These are phyloP conservation scores for Cantharis flavilabris DNA, from an alignment of 2,888 invertebrate genomes.

Conservation along the genomic window DNA sequence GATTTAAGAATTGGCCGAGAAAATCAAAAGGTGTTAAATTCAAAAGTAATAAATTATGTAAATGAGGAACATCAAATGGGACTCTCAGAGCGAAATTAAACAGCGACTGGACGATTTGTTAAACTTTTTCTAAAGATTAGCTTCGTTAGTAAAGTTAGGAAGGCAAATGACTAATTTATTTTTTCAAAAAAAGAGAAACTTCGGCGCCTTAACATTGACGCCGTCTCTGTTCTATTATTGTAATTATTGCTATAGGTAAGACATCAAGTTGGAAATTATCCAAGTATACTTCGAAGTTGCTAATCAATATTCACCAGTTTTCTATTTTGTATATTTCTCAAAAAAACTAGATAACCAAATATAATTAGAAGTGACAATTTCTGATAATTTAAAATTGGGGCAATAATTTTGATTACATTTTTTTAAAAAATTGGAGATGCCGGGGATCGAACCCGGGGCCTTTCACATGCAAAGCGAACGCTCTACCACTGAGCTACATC, in stretches of 20 bases:
- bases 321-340: not conserved
- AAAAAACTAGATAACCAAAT: not conserved
- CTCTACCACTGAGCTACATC: slow-evolving; percentile 99
- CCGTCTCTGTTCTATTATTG: slow-evolving; percentile 8
- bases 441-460: slow-evolving; percentile 99
- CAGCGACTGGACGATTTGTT: not conserved
- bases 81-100: not conserved
- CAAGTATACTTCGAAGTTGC: slow-evolving; percentile 2
- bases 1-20: no score
- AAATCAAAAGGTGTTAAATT: no score
- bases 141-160: not conserved
- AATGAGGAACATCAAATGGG: no score
- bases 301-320: not conserved
- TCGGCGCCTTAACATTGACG: slow-evolving; percentile 9
- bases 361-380: not conserved
- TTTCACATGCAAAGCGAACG: slow-evolving; percentile 99
- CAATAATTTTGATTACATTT: not conserved
- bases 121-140: not conserved
- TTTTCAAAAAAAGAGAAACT: not conserved
- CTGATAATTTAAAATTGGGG: not conserved
- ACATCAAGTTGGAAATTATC: slow-evolving; percentile 2
- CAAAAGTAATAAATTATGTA: no score
- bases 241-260: slow-evolving; percentile 1
- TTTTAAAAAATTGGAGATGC: slow-evolving; percentile 72
- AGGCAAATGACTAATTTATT: not conserved